Percentiles rank a stretch among this genome's conserved stretches.
These are phyloP conservation scores for Falco columbarius DNA, from an alignment of 2,797 vertebrate species.

Conservation along the genomic window DNA sequence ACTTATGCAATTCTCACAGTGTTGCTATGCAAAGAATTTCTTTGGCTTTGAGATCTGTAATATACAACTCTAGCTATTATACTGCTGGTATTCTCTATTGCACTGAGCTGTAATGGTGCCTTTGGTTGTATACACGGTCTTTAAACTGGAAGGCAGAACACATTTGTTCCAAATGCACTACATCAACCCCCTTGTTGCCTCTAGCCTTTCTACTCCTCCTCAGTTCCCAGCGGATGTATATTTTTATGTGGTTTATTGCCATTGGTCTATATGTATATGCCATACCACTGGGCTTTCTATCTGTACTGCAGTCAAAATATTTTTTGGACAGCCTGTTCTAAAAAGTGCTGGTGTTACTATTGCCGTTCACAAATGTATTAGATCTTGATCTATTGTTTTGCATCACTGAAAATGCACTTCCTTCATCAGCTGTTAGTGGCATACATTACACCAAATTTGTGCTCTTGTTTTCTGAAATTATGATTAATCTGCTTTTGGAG, in stretches of 20 bases:
- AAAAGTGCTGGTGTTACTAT: neutral
- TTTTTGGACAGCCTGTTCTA: neutral
- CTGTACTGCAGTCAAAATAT: neutral
- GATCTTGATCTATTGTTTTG: neutral
- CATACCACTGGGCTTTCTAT: neutral
- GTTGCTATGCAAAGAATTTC: conserved; percentile 27
- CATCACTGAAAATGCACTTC: neutral
- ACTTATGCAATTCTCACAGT: neutral
- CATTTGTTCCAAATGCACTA: neutral
- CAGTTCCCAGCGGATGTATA: neutral
- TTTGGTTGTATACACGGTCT: neutral
- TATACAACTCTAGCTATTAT: neutral
- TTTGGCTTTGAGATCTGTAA: neutral
- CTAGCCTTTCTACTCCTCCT: neutral
- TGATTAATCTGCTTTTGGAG: neutral
- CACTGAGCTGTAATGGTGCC: neutral
- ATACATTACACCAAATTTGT: neutral
- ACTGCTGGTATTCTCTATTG: neutral
- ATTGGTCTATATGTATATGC: neutral
- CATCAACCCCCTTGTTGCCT: neutral
- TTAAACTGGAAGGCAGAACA: neutral
- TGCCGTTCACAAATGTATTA: neutral
- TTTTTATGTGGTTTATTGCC: neutral
- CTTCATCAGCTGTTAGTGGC: neutral
- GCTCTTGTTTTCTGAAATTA: neutral